Conservation (phyloP, 2,888 invertebrate species). For the Protophormia terraenovae region DNA sequence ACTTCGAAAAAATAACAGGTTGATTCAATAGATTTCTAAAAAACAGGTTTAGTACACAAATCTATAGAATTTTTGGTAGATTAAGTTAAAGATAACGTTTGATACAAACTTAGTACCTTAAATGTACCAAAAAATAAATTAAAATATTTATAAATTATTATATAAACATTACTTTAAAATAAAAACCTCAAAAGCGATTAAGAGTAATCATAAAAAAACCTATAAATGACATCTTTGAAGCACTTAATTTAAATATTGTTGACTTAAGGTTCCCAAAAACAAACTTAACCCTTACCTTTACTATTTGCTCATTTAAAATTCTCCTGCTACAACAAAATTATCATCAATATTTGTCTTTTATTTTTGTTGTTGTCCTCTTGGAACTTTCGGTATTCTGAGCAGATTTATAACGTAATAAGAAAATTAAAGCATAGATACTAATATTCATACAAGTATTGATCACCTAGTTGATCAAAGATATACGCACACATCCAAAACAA, state of each 20-base stretch:
- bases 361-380: no score
- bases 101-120: neutral
- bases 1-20: conserved; percentile 1
- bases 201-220: no score
- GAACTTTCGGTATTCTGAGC: neutral
- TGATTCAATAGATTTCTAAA: neutral
- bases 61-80: neutral
- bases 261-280: no score
- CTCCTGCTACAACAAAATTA: neutral
- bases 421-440: neutral
- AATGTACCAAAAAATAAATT: no score
- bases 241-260: no score
- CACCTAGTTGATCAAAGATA: neutral
- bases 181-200: no score
- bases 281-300: neutral
- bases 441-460: neutral
- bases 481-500: neutral
- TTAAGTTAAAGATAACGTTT: neutral
- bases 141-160: no score
- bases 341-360: neutral
- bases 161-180: no score
- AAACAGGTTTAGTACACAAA: neutral
- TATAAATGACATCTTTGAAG: no score
- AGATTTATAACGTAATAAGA: conserved; percentile 7
- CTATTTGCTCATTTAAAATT: neutral